Base-by-base conservation (phyloP, 35 echinoderm and acorn worm species). In the Lytechinus variegatus region DNA sequence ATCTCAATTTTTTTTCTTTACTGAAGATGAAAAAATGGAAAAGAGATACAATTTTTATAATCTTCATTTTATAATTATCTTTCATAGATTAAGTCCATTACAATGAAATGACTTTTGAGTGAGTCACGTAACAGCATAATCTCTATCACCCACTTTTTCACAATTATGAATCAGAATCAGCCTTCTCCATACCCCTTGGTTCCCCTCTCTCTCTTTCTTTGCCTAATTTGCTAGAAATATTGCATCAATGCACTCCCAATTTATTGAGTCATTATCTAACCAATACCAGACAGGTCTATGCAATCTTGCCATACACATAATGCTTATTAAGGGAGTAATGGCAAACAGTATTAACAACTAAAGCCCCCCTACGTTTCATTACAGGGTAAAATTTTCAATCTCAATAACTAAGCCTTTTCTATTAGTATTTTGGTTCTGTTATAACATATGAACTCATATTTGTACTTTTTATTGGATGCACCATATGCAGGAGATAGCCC, bases 301-400 rank as follows among this genome's bases (percentile, higher is more conserved):
- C 66, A 79, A 79, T 79, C 66, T 79, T 4, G 21, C 19, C 33
- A 44, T 79, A 79, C 21, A 24, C 66, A 79, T 79, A 24, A 16
- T 5, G 19, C 66, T 79, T 14, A 79, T 79, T 79, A 79, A 21
- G 19, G 66, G 11, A 24, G 66, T 79, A 79, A 79, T 79, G 66
- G 66, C 12, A 79, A 79, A 79, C 66, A 79, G 66, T 79, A 79
- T 79, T 79, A 79, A 79, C 66, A 79, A 79, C 66, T 79, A 79
- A 79, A 79, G 66, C 19, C 19, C 24, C 24, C 33, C 33, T 44
- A 44, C 33, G 33, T 44, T 79, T 79, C 14, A 79, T 79, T 24
- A 79, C 66, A 24, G 19, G 14, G 66, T 79, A 79, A 79, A 79
- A 79, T 79, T 79, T 16, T 24, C 66, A 79, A 79, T 79, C n/a